Conservation (phyloP, 1,140 invertebrate species). For the Dreissena polymorpha region DNA sequence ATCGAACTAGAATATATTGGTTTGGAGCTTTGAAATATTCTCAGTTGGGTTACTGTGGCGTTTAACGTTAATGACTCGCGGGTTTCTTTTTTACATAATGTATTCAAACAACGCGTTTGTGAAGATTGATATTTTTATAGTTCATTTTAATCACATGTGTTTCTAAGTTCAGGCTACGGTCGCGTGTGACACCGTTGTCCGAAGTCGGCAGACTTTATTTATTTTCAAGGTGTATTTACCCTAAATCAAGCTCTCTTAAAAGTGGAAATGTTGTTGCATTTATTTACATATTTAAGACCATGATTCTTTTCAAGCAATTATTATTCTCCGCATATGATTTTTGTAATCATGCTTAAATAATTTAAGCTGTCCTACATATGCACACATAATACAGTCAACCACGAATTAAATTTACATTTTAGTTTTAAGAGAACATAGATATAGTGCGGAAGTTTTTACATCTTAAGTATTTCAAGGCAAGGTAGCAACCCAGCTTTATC, state of each 20-base stretch:
- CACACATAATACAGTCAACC: too few species aligned
- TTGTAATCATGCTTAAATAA: not conserved
- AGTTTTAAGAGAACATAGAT: too few species aligned
- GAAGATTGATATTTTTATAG: too few species aligned
- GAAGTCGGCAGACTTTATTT: constrained; percentile 85
- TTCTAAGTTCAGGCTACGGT: constrained; percentile 91
- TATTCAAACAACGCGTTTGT: not conserved
- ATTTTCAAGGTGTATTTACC: not conserved
- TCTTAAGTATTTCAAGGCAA: too few species aligned
- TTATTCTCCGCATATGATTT: not conserved
- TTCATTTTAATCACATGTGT: too few species aligned
- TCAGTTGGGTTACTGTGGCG: too few species aligned
- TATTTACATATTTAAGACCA: not conserved
- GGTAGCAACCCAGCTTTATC: too few species aligned
- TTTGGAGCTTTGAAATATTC: too few species aligned
- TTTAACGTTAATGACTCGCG: not conserved
- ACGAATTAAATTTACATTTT: too few species aligned
- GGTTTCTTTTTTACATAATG: not conserved
- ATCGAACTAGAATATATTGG: too few species aligned
- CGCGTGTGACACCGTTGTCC: constrained; percentile 91
- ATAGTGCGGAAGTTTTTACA: too few species aligned
- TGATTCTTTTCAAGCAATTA: not conserved
- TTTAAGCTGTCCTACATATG: not conserved
- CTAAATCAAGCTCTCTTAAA: not conserved
- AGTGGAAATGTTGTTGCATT: not conserved